phyloP scores from a whole-genome alignment of 2,797 vertebrate genomes.

The Dromococcyx pavoninus region DNA sequence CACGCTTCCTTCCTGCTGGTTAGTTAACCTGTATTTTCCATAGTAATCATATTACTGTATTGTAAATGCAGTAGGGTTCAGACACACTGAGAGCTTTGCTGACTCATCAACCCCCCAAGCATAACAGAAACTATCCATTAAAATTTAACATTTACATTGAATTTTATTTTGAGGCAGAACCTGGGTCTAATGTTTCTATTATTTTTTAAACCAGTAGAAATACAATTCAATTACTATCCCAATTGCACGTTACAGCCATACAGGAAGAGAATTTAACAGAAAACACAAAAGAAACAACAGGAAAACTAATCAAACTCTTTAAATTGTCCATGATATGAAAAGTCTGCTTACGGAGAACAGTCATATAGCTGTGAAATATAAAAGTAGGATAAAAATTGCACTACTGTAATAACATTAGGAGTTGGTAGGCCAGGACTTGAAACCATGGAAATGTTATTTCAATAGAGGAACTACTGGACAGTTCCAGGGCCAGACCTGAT shows the following conservation, averaged over 20 bases:
- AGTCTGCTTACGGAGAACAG: not conserved
- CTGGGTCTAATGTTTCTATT: not conserved
- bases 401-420: not conserved
- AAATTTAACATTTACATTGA: not conserved
- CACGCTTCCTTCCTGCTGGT: not conserved
- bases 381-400: not conserved
- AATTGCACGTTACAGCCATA: not conserved
- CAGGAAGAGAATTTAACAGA: not conserved
- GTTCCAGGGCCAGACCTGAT: not conserved
- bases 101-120: not conserved
- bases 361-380: not conserved
- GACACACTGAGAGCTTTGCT: not conserved
- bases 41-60: not conserved
- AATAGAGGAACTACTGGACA: not conserved
- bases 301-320: not conserved
- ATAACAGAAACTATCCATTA: not conserved
- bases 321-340: not conserved
- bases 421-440: not conserved
- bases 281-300: not conserved
- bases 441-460: not conserved
- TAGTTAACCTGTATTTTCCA: not conserved
- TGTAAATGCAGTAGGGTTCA: not conserved
- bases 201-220: not conserved
- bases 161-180: not conserved
- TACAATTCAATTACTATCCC: not conserved